phyloP scores from a whole-genome alignment of 2,113 vertebrate species.

The Poicephalus gulielmi region DNA sequence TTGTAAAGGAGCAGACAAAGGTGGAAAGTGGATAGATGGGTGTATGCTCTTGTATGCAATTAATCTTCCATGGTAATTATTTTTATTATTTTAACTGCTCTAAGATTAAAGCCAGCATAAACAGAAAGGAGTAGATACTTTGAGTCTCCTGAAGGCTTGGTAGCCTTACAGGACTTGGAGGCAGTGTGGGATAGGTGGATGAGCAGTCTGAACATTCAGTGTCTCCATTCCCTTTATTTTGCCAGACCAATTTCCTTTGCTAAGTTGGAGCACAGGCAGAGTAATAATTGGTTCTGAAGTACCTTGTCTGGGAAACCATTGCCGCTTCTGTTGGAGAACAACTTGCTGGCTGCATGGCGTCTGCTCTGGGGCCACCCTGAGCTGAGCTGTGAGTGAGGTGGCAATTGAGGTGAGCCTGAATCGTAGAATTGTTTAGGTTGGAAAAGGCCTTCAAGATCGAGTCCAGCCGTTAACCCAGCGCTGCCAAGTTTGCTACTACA shows the following conservation, averaged over 20 bases:
- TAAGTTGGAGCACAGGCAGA: background rate
- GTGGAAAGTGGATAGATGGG: background rate
- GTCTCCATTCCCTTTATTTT: background rate
- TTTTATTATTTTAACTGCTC: conserved; percentile 16
- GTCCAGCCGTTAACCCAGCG: background rate
- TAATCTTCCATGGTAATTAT: conserved; percentile 9
- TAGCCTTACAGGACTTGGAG: background rate
- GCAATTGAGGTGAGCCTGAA: background rate
- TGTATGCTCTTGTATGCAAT: background rate
- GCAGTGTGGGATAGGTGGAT: background rate
- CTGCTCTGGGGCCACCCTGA: background rate
- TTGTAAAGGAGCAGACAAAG: background rate
- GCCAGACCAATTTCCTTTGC: background rate
- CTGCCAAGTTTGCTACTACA: background rate
- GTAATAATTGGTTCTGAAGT: background rate
- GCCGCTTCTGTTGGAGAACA: background rate
- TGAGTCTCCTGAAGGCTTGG: background rate
- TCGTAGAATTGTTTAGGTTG: background rate
- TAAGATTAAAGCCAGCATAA: background rate
- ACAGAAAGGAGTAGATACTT: background rate
- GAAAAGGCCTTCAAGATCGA: background rate
- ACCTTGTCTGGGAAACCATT: background rate
- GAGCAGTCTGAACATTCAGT: background rate
- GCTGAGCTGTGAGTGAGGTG: background rate
- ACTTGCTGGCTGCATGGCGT: background rate